A percentile compares a stretch with the other conserved stretches of the same genome.
Evolutionary conservation across 2,888 invertebrate species (phyloP).

Genomic region (Bimastos eiseni): DNA sequence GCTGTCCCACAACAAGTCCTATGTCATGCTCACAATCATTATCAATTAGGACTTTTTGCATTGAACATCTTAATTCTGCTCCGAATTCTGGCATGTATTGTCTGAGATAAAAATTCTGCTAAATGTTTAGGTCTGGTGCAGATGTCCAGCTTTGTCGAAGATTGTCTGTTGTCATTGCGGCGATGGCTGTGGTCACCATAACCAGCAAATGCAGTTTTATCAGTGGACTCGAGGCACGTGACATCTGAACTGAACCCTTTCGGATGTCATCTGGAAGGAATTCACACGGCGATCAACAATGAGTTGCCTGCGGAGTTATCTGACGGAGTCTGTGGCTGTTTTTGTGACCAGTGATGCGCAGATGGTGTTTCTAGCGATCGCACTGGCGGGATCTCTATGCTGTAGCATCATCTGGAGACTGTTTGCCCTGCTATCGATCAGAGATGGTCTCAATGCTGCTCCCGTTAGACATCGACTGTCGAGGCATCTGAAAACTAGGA

Average conservation of each 20-base stretch:
- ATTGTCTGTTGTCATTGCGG: neutral
- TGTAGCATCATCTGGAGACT: slow-evolving; percentile 20
- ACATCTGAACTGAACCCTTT: neutral
- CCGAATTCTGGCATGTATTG: neutral
- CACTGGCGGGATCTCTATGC: neutral
- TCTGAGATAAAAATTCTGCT: neutral
- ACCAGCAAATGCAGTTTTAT: neutral
- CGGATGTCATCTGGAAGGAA: neutral
- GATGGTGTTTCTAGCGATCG: slow-evolving; percentile 6
- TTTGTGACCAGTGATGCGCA: neutral
- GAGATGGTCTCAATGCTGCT: neutral
- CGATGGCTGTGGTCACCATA: neutral
- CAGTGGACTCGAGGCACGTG: neutral
- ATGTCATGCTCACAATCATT: neutral
- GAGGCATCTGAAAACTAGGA: neutral
- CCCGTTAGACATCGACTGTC: neutral
- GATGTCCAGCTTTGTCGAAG: neutral
- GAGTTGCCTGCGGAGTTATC: neutral
- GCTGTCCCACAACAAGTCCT: too few relatives aligned
- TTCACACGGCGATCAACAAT: neutral
- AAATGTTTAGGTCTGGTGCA: neutral
- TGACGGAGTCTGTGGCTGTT: neutral
- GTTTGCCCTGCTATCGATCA: neutral
- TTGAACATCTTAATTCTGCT: neutral
- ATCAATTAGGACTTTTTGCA: neutral